A percentile compares a stretch with the other conserved stretches of the same genome.
Evolutionary conservation across 2,797 vertebrate species (phyloP).

Genomic region (Kryptolebias ocellatus): DNA sequence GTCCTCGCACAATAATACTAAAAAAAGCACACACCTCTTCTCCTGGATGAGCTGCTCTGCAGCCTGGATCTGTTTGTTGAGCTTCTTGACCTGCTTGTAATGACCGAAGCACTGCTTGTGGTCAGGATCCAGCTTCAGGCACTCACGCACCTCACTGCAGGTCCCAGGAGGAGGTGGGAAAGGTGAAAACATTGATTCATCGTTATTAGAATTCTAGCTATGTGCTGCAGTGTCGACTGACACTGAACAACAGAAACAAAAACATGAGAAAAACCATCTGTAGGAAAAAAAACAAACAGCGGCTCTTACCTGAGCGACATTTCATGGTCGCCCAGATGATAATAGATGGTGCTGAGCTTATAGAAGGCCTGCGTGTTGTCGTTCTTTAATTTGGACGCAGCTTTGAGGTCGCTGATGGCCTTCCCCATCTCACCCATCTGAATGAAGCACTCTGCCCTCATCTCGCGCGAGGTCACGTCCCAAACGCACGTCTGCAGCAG

Average conservation of each 20-base stretch:
- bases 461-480: conserved; percentile 92
- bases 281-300: background rate
- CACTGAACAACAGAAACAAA: no score
- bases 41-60: conserved; percentile 93
- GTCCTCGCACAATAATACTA: no score
- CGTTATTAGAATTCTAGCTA: background rate
- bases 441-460: conserved; percentile 94
- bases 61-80: conserved; percentile 92
- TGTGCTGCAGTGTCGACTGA: no score
- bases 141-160: conserved; percentile 94
- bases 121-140: conserved; percentile 96
- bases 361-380: conserved; percentile 97
- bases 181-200: background rate
- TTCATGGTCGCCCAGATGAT: conserved; percentile 94
- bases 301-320: conserved; percentile 92
- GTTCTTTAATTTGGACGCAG: conserved; percentile 91
- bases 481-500: conserved; percentile 91
- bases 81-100: conserved; percentile 98
- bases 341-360: conserved; percentile 96
- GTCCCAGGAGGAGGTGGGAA: conserved; percentile 20
- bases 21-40: conserved; percentile 81
- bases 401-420: conserved; percentile 95
- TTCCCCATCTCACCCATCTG: conserved; percentile 92
- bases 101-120: conserved; percentile 95
- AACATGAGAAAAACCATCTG: no score